Conservation (phyloP, 1,140 invertebrate genomes). For the Drosophila leontia region DNA sequence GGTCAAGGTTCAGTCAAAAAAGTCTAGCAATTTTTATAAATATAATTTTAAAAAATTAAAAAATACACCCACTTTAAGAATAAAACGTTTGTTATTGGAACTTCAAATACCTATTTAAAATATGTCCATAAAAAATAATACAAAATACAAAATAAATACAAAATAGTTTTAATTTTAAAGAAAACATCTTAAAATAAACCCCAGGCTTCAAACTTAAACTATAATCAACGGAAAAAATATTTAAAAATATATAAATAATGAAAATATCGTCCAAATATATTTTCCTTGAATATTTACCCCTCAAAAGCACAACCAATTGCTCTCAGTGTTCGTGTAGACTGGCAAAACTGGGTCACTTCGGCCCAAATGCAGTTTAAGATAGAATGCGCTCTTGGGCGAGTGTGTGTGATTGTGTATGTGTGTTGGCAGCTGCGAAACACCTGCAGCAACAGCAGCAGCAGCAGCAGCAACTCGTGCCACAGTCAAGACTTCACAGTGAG, state of each 20-base stretch:
- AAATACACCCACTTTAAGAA: too few relatives aligned
- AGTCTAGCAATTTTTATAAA: too few relatives aligned
- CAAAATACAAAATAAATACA: background rate
- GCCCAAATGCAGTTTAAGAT: conserved; percentile 59
- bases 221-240: too few relatives aligned
- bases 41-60: too few relatives aligned
- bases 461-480: conserved; percentile 57
- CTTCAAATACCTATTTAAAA: too few relatives aligned
- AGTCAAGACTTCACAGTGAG: conserved; percentile 25
- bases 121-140: too few relatives aligned
- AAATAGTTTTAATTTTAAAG: background rate
- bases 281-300: background rate
- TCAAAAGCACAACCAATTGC: background rate
- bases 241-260: background rate
- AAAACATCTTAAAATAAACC: background rate
- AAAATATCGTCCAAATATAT: background rate
- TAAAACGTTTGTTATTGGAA: too few relatives aligned
- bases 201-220: too few relatives aligned
- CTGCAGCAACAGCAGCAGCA: conserved; percentile 58
- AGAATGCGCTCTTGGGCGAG: conserved; percentile 19
- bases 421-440: conserved; percentile 56
- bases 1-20: too few relatives aligned
- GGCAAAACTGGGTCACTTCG: conserved; percentile 69
- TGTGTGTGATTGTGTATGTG: conserved; percentile 24
- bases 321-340: conserved; percentile 11